Conservation (phyloP, 2,888 invertebrate genomes). For the Drosophila tripunctata region DNA sequence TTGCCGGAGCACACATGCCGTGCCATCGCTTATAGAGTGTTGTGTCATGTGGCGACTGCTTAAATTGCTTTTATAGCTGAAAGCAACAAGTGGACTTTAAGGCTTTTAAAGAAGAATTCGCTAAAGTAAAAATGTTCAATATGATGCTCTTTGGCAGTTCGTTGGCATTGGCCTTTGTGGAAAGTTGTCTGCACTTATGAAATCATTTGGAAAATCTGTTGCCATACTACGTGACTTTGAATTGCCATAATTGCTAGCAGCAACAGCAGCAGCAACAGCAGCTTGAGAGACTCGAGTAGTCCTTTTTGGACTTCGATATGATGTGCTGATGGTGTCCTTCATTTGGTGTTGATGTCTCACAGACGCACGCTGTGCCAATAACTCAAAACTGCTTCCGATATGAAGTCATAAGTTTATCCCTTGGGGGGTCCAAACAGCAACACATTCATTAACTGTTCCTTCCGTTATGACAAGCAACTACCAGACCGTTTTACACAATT, state of each 20-base stretch:
- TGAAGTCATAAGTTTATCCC: slow-evolving; percentile 43
- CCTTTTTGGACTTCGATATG: slow-evolving; percentile 14
- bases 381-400: slow-evolving; percentile 35
- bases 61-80: slow-evolving; percentile 45
- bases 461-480: slow-evolving; percentile 3
- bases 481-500: slow-evolving; percentile 43
- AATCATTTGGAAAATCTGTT: slow-evolving; percentile 70
- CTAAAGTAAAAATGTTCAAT: no score
- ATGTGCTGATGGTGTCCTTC: slow-evolving; percentile 62
- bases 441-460: slow-evolving; percentile 43
- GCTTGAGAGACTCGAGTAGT: neutral
- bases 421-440: neutral
- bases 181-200: slow-evolving; percentile 59
- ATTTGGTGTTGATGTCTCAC: slow-evolving; percentile 58
- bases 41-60: slow-evolving; percentile 38
- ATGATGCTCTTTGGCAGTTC: slow-evolving; percentile 5
- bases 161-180: slow-evolving; percentile 33
- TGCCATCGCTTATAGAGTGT: slow-evolving; percentile 18
- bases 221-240: slow-evolving; percentile 66
- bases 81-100: slow-evolving; percentile 19
- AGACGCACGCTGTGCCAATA: slow-evolving; percentile 37
- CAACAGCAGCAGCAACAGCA: slow-evolving; percentile 1
- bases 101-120: neutral
- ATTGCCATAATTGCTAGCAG: slow-evolving; percentile 67
- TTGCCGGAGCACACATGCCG: slow-evolving; percentile 15